phyloP scores from a whole-genome alignment of 2,888 invertebrate species.

The Therioaphis trifolii region DNA sequence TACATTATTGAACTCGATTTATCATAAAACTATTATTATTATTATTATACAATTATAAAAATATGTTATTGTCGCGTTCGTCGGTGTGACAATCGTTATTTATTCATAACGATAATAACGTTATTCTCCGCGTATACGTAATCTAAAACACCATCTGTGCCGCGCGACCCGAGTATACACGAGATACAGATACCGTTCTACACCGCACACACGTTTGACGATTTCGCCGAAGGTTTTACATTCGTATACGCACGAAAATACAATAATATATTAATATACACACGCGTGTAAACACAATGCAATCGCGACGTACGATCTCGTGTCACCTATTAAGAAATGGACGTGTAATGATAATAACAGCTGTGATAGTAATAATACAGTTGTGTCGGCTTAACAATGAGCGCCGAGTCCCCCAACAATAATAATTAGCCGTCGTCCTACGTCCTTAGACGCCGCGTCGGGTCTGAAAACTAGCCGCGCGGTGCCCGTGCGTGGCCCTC shows the following conservation, averaged over 20 bases:
- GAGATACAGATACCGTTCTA: too few species aligned
- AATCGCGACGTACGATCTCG: conserved; percentile 46
- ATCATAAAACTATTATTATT: too few species aligned
- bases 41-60: too few species aligned
- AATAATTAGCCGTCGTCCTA: conserved; percentile 30
- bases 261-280: background rate
- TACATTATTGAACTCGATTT: too few species aligned
- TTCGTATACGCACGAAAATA: background rate
- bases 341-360: background rate
- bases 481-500: background rate
- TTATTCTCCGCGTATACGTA: too few species aligned
- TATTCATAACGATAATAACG: too few species aligned
- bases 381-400: conserved; percentile 33
- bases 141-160: too few species aligned
- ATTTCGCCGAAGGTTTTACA: background rate
- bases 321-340: conserved; percentile 24
- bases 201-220: background rate
- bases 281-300: background rate
- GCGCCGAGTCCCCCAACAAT: conserved; percentile 18
- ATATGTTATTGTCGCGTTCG: too few species aligned
- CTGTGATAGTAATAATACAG: background rate
- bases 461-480: conserved; percentile 7
- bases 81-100: too few species aligned
- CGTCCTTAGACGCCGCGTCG: background rate
- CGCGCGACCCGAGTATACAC: too few species aligned